A percentile compares a stretch with the other conserved stretches of the same genome.
These are phyloP conservation scores for Noctua comes DNA, from an alignment of 2,888 invertebrate species.

Conservation along the genomic window DNA sequence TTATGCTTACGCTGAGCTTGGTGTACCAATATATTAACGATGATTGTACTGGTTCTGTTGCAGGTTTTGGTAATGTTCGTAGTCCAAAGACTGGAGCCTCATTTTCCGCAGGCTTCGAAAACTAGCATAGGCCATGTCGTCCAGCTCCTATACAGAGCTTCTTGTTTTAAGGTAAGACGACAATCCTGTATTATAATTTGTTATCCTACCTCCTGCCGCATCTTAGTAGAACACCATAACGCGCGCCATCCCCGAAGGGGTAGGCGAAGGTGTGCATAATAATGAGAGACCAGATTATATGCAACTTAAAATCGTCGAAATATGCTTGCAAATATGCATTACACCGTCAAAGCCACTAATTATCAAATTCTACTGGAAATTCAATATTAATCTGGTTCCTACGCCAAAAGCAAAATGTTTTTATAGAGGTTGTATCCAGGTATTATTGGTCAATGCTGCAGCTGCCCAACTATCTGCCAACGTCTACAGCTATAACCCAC, in stretches of 20 bases:
- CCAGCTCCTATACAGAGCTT: constrained; percentile 98
- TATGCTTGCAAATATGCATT: no score
- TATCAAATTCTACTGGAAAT: no score
- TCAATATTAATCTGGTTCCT: no score
- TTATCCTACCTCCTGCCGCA: not conserved
- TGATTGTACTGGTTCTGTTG: constrained; percentile 46
- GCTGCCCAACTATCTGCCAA: no score
- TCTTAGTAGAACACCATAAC: not conserved
- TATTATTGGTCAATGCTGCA: no score
- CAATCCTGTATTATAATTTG: not conserved
- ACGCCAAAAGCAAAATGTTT: no score
- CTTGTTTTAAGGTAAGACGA: constrained; percentile 97
- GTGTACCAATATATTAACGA: not conserved
- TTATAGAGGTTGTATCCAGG: no score
- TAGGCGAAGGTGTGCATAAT: not conserved
- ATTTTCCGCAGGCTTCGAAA: constrained; percentile 99
- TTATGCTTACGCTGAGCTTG: not conserved
- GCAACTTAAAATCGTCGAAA: not conserved
- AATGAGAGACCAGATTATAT: not conserved
- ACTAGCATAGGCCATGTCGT: constrained; percentile 99
- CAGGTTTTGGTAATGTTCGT: constrained; percentile 98
- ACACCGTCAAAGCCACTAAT: no score
- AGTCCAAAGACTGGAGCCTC: constrained; percentile 98
- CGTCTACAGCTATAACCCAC: no score
- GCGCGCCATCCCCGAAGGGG: fast-evolving